Conservation (phyloP, 2,797 vertebrate genomes). For the Smutsia gigantea region DNA sequence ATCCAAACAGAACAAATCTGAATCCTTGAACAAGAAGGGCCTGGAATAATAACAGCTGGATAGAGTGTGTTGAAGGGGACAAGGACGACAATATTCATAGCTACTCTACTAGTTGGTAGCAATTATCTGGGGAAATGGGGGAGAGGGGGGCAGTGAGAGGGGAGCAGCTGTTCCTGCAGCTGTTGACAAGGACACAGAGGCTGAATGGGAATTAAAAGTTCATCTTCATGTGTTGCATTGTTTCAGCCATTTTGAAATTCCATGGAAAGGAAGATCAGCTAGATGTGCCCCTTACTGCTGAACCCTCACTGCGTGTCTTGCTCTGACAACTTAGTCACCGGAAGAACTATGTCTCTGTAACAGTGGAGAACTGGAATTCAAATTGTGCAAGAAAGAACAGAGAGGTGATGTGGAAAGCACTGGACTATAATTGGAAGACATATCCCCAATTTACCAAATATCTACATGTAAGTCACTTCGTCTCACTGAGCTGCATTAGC, state of each 20-base stretch:
- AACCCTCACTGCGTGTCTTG: background rate
- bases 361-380: background rate
- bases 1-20: conserved; percentile 28
- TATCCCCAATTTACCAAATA: background rate
- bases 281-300: background rate
- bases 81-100: conserved; percentile 23
- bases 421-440: background rate
- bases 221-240: conserved; percentile 3
- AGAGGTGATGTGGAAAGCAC: background rate
- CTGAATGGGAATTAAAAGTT: conserved; percentile 63
- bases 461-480: background rate
- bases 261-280: background rate
- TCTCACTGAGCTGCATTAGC: background rate
- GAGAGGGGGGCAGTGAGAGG: background rate
- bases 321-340: background rate
- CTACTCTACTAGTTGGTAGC: background rate
- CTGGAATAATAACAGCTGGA: conserved; percentile 43
- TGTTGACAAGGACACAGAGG: conserved; percentile 59
- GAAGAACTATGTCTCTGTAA: background rate
- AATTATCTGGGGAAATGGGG: conserved; percentile 46
- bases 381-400: background rate
- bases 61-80: conserved; percentile 25
- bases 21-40: conserved; percentile 27
- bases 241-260: background rate
- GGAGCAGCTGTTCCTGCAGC: conserved; percentile 75